Percentiles rank a stretch among this genome's conserved stretches.
These are phyloP conservation scores for Eurystomus glaucurus DNA, from an alignment of 2,797 vertebrate species.

Conservation along the genomic window DNA sequence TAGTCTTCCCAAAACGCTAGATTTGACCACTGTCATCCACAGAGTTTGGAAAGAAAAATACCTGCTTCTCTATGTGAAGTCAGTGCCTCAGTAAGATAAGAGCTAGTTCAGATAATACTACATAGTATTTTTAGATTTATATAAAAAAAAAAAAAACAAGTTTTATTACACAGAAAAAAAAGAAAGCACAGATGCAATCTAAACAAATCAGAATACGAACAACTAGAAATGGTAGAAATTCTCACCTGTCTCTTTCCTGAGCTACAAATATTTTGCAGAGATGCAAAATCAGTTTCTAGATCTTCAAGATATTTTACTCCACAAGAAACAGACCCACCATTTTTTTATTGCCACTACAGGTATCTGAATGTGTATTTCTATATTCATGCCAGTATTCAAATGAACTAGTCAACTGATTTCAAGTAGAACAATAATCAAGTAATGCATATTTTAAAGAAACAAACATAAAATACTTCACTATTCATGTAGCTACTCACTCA, in stretches of 20 bases:
- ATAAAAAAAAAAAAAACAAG: neutral
- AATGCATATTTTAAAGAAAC: neutral
- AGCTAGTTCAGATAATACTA: neutral
- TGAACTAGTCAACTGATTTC: neutral
- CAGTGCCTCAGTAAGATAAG: neutral
- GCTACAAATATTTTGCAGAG: neutral
- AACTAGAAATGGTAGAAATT: neutral
- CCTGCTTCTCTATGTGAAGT: neutral
- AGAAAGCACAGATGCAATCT: rapidly evolving
- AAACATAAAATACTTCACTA: neutral
- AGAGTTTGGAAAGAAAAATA: neutral
- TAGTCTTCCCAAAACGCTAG: neutral
- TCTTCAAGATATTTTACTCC: neutral
- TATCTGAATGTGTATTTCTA: neutral
- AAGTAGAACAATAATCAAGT: neutral
- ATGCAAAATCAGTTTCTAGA: neutral
- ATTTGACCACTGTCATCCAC: neutral
- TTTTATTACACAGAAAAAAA: neutral
- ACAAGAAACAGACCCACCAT: neutral
- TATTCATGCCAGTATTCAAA: neutral
- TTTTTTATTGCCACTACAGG: neutral
- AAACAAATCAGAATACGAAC: neutral
- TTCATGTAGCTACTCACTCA: neutral
- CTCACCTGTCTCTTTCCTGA: neutral
- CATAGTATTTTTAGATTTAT: neutral